Base-by-base conservation (phyloP, 2,888 invertebrate genomes). In the Troides helena region DNA sequence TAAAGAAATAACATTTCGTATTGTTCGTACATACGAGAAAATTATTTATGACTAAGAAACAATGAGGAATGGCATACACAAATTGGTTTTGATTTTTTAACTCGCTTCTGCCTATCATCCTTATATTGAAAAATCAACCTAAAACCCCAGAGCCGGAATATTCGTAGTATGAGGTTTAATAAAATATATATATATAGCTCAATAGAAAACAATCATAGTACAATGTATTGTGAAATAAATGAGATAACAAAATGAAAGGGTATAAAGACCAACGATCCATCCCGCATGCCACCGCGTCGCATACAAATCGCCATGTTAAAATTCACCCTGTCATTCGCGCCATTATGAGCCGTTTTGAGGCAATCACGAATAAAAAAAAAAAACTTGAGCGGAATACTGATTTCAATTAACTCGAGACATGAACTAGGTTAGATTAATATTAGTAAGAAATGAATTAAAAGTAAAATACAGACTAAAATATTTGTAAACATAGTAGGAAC, bases 301-400 rank as follows among this genome's bases (percentile, higher is more conserved):
- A 87, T 87, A 83, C 85, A 78, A 85, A 86, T 85, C 70, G 73
- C 65, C 68, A 72, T 75, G 72, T 80, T 77, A 73, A 74, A 76
- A 82, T 85, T 82, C 81, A 77, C 72, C 72, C 74, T 74, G 74
- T 75, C 75, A 70, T 78, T 77, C 74, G 74, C 74, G 75, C 77
- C 77, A 77, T 82, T 81, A 82, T 73, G 77, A 76, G 75, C 70
- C 73, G 76, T 79, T 83, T 81, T 78, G 79, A 76, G 76, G 81
- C 77, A 81, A 83, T 81, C 75, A 78, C 72, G 72, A 74, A 74
- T 77, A 77, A 80, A 81, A 74, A 74, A 74, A 21, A 72, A 72
- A 71, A 71, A 65, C 74, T 73, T 72, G 73, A 57, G 18, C 62
- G 65, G 84, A 83, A 84, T 85, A 79, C 77, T 77, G 80, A 84